Base-by-base conservation (phyloP, 2,797 vertebrate genomes). In the Holocentrus rufus region DNA sequence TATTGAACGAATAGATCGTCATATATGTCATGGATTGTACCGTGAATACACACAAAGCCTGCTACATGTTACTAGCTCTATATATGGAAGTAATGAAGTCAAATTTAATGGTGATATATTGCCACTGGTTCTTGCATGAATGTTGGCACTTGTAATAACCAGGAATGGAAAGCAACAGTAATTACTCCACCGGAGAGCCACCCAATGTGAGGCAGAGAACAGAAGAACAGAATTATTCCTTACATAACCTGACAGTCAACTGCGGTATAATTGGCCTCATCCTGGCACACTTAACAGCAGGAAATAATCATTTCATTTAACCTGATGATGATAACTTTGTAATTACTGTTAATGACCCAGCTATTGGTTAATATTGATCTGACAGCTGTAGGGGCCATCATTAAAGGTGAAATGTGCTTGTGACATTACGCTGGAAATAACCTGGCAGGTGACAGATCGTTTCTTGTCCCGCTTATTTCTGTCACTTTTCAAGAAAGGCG, bases 341-440 rank as follows among this genome's bases (percentile, higher is more conserved):
- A 88, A 90, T 89, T 81, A 82, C 70, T 72, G 69, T 81, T 85
- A 85, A 89, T 81, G 84, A 80, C 69, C 39, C 20, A 9, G n/a
- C 59, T 80, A 77, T 89, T 83, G 71, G 85, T 83, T 81, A 65
- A 80, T 77, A 75, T 58, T 65, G 70, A 63, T 78, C 50, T 83
- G 78, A 84, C 85, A 80, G 84, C 80, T 81, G 81, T 80, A 52
- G 82, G 72, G 14, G 64, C 64, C 53, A 70, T 82, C 83, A 74
- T 88, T 81, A 82, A 77, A 85, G 80, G 80, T 87, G 81, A 85
- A 85, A 84, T 83, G 82, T 79, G 72, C 46, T 58, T 39, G 47
- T 30, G 42, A 58, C 66, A 52, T 65, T 75, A 31, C 46, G 27
- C 65, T 17, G n/a, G 49, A 64, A 70, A 68, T 46, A 69, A 81